Evolutionary conservation across 2,888 invertebrate species (phyloP).

Genomic region (Trachelus iudaicus): DNA sequence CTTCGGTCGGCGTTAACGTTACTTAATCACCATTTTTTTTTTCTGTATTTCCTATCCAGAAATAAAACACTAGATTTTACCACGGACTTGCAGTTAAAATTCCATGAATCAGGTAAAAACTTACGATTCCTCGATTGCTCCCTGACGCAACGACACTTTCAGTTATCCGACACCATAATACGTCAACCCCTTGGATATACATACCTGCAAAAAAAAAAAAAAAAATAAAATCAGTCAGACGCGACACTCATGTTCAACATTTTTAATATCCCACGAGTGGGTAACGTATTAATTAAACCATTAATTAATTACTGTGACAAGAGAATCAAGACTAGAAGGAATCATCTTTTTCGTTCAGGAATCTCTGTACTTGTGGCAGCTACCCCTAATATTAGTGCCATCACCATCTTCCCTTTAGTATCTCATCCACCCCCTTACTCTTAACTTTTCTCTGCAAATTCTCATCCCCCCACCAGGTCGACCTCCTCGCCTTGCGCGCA

Average conservation of each 20-base stretch:
- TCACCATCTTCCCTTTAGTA: not conserved
- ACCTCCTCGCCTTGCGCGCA: slow-evolving; percentile 14
- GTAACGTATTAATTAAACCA: not conserved
- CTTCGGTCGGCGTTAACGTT: too few relatives aligned
- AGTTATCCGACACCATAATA: not conserved
- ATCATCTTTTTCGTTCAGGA: not conserved
- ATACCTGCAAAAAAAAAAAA: slow-evolving; percentile 22
- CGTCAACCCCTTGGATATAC: not conserved
- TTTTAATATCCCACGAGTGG: not conserved
- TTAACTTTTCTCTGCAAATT: not conserved
- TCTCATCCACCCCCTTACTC: not conserved
- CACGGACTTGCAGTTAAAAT: not conserved
- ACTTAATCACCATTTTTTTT: too few relatives aligned
- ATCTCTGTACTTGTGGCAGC: not conserved
- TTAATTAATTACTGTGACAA: not conserved
- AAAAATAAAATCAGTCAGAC: not conserved
- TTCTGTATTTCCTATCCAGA: too few relatives aligned
- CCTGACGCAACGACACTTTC: not conserved
- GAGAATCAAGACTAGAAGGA: not conserved
- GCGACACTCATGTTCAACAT: not conserved
- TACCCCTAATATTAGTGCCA: not conserved
- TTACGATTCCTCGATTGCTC: not conserved
- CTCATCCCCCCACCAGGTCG: not conserved
- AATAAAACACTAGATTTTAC: not conserved
- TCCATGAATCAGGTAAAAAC: not conserved